Base-by-base conservation (phyloP, 2,888 invertebrate genomes). In the Orgyia antiqua region DNA sequence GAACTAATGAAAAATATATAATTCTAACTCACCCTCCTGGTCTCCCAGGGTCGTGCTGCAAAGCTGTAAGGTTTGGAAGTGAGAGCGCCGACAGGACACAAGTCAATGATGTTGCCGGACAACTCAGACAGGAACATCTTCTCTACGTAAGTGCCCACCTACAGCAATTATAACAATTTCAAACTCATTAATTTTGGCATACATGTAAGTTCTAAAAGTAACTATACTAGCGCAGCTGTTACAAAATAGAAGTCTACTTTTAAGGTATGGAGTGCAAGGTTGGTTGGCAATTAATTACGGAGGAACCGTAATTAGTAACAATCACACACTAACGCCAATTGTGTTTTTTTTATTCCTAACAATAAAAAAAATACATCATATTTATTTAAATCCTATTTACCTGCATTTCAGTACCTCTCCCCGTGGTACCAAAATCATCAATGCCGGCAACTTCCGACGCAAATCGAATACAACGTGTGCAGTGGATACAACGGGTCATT, bases 401-500 rank as follows among this genome's bases (percentile, higher is more conserved):
- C 90, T 98, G 98, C 98, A 99, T 99, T 45, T 98, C 97, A 51
- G 92, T 91, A 27, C 98, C 97, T 62, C 97, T 90, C 1, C 97
- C 97, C 12, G 96, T 96, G 2, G 97, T 97, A 32, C 99, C 92
- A 42, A 99, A 89, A 82, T 99, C 99, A 71, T 98, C 98, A 24
- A 99, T 93, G 7, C 99, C 99, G 31, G 99, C 99, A n/a, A 99
- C 93, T 87, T 99, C 99, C 1, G 98, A 98, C 2, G 98, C 99
- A 82, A 99, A 99, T 45, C 98, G 90, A 56, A 99, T 96, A 72
- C 98, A 99, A 3, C 99, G 90, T 0, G 99, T 99, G 80, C 99
- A 99, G 67, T 99, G 99, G 67, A 99, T 99, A 77, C 99, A 99
- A 29, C 99, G 91, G 0, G 99, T 99, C 99, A 99, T 99, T 11